These are phyloP conservation scores for Potamarius usumacintae DNA, from an alignment of 2,113 vertebrate genomes.

Conservation along the genomic window DNA sequence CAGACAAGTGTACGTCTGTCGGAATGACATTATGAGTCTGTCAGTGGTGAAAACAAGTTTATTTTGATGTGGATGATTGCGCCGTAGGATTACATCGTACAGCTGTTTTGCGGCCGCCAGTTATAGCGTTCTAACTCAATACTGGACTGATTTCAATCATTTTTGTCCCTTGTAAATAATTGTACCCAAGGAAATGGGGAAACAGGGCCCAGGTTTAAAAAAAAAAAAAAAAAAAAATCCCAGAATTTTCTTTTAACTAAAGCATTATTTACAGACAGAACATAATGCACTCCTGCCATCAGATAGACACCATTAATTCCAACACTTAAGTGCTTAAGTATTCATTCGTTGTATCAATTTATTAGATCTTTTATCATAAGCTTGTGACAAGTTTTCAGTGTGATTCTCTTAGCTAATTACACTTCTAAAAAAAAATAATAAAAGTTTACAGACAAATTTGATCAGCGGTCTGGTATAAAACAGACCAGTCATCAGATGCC, in stretches of 20 bases:
- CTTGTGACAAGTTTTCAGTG: not conserved
- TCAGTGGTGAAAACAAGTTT: too few species aligned
- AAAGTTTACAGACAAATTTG: not conserved
- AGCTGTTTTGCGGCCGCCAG: too few species aligned
- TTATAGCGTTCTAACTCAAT: too few species aligned
- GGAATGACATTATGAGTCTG: too few species aligned
- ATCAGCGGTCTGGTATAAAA: not conserved
- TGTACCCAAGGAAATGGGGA: too few species aligned
- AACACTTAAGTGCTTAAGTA: not conserved
- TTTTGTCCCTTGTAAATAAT: too few species aligned
- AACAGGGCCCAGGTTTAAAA: too few species aligned
- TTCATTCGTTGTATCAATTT: not conserved
- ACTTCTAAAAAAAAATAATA: not conserved
- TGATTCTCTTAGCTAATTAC: not conserved
- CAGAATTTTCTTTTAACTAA: not conserved
- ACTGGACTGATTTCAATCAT: too few species aligned
- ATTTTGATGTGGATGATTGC: too few species aligned
- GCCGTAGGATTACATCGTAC: too few species aligned
- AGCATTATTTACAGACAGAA: not conserved
- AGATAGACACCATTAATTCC: not conserved
- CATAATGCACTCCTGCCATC: not conserved
- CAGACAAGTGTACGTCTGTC: too few species aligned
- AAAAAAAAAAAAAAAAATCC: too few species aligned
- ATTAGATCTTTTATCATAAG: not conserved
- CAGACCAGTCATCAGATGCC: conserved; percentile 3